These are phyloP conservation scores for Holothuria scabra DNA, from an alignment of 53 echinoderm and acorn worm genomes.

Conservation along the genomic window DNA sequence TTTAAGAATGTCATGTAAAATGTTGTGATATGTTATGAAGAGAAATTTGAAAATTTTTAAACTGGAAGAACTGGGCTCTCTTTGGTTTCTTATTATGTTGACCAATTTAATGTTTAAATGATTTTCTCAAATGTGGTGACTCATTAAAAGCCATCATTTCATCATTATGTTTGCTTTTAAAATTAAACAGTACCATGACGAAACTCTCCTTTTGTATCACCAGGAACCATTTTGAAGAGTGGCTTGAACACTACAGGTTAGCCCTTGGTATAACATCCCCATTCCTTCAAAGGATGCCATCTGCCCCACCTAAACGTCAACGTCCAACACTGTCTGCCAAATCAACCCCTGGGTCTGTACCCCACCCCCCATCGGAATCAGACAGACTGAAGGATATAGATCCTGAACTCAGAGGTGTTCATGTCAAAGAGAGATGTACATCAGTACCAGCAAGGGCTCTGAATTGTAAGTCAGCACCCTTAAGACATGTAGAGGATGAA, in stretches of 20 bases:
- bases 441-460: slow-evolving; percentile 63
- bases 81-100: neutral
- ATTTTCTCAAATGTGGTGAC: neutral
- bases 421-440: slow-evolving; percentile 18
- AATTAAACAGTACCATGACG: neutral
- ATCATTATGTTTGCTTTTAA: neutral
- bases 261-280: slow-evolving; percentile 77
- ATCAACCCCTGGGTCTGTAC: slow-evolving; percentile 56
- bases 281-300: slow-evolving; percentile 55
- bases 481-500: neutral
- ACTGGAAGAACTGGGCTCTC: too few relatives aligned
- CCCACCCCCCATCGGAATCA: neutral
- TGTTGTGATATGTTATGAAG: too few relatives aligned
- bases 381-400: neutral
- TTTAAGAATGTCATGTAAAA: too few relatives aligned
- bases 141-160: neutral
- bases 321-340: slow-evolving; percentile 87
- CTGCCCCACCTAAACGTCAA: slow-evolving; percentile 41
- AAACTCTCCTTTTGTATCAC: neutral
- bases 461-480: slow-evolving; percentile 38
- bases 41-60: too few relatives aligned
- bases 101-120: neutral
- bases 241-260: slow-evolving; percentile 96
- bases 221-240: slow-evolving; percentile 82
- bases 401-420: neutral